These are phyloP conservation scores for Stenodema calcarata DNA, from an alignment of 2,888 invertebrate genomes.

Conservation along the genomic window DNA sequence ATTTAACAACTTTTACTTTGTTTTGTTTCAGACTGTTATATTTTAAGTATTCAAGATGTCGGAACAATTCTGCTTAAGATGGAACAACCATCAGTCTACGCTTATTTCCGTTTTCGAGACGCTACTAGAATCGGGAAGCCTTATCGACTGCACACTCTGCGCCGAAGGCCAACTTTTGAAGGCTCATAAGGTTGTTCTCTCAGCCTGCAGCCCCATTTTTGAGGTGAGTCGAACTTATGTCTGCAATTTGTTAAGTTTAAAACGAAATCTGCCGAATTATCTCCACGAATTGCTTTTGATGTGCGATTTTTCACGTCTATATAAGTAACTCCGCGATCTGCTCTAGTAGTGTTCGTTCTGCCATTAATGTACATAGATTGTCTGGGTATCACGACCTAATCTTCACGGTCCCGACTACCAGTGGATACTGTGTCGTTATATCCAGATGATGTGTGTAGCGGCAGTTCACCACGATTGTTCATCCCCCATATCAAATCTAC, in stretches of 20 bases:
- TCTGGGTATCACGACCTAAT: neutral
- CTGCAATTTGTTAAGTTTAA: no score
- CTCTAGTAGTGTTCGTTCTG: no score
- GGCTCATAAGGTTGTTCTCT: slow-evolving; percentile 93
- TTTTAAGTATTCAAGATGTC: slow-evolving; percentile 43
- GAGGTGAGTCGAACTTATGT: slow-evolving; percentile 58
- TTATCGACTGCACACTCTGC: slow-evolving; percentile 92
- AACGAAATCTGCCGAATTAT: no score
- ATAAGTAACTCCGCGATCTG: no score
- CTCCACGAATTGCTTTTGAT: no score
- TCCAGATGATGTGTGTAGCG: neutral
- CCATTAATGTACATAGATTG: neutral
- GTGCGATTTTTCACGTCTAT: no score
- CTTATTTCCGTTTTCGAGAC: slow-evolving; percentile 91
- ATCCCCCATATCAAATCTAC: no score
- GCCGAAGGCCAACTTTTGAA: slow-evolving; percentile 90
- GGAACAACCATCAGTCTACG: slow-evolving; percentile 95
- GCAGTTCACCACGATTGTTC: no score
- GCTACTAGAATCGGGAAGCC: slow-evolving; percentile 85
- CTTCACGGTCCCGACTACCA: neutral
- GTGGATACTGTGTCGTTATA: neutral
- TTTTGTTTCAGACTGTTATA: slow-evolving; percentile 51
- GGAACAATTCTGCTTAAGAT: slow-evolving; percentile 88
- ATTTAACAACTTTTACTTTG: neutral
- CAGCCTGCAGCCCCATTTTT: slow-evolving; percentile 70